Percentiles rank a stretch among this genome's conserved stretches.
Evolutionary conservation across 1,140 invertebrate species (phyloP).

Genomic region (Drosophila nasuta): DNA sequence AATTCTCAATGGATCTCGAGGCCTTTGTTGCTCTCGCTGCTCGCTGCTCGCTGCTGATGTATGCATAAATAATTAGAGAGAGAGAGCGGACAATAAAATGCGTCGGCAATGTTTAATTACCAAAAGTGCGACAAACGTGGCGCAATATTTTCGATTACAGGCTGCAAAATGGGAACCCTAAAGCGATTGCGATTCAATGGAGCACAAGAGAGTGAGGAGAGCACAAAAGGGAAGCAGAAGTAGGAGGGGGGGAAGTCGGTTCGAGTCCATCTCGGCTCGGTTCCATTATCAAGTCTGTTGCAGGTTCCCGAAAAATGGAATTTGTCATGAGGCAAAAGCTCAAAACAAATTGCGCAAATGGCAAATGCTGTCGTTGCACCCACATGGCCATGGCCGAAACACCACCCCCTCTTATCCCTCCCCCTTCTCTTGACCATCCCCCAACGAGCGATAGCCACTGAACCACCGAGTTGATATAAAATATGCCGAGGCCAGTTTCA

Average conservation of each 20-base stretch:
- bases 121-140: constrained; percentile 57
- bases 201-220: neutral
- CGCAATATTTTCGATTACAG: constrained; percentile 69
- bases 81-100: constrained; percentile 66
- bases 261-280: constrained; percentile 6
- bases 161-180: constrained; percentile 16
- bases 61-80: constrained; percentile 74
- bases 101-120: constrained; percentile 74
- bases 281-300: constrained; percentile 39
- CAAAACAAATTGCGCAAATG: constrained; percentile 71
- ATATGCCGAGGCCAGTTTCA: constrained; percentile 52
- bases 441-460: constrained; percentile 9
- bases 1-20: constrained; percentile 9
- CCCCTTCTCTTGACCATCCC: neutral
- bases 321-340: constrained; percentile 48
- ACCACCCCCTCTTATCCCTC: neutral
- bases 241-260: neutral
- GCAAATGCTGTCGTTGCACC: constrained; percentile 46
- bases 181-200: constrained; percentile 55
- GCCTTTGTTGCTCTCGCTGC: no score
- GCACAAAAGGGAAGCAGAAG: neutral
- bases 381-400: neutral
- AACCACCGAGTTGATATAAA: constrained; percentile 63
- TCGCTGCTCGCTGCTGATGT: constrained; percentile 36
- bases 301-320: constrained; percentile 37